These are phyloP conservation scores for Odontamblyopus lacepedii DNA, from an alignment of 2,797 vertebrate genomes.

Conservation along the genomic window DNA sequence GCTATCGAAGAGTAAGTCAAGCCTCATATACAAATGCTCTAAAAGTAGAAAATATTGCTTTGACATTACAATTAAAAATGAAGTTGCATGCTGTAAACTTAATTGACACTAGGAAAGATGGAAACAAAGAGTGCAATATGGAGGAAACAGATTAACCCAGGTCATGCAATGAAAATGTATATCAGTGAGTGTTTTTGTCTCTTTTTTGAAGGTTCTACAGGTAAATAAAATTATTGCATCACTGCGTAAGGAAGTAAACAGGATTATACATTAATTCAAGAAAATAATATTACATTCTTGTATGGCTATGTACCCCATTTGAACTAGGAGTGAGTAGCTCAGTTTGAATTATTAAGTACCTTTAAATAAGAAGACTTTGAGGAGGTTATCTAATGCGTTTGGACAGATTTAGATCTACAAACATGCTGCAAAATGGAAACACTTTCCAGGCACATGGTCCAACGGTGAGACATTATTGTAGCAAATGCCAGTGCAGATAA, in stretches of 20 bases:
- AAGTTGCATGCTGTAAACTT: not conserved
- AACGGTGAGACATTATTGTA: constrained; percentile 6
- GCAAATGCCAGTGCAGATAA: constrained; percentile 11
- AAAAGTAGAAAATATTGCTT: not conserved
- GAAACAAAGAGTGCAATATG: too few relatives aligned
- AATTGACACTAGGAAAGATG: not conserved
- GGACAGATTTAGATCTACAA: constrained; percentile 47
- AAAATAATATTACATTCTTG: too few relatives aligned
- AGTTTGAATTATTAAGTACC: not conserved
- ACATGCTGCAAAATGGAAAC: constrained; percentile 15
- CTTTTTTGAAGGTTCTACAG: too few relatives aligned
- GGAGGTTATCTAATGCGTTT: constrained; percentile 54
- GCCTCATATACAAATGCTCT: constrained; percentile 58
- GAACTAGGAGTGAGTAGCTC: too few relatives aligned
- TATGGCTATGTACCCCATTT: too few relatives aligned
- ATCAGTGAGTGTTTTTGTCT: too few relatives aligned
- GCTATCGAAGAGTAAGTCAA: constrained; percentile 50
- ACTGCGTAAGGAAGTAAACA: too few relatives aligned
- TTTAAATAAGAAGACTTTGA: constrained; percentile 13
- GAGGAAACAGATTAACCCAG: too few relatives aligned
- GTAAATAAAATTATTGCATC: too few relatives aligned
- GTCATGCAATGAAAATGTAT: too few relatives aligned
- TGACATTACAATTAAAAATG: not conserved
- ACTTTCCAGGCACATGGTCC: constrained; percentile 16
- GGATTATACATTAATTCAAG: too few relatives aligned